phyloP scores from a whole-genome alignment of 1,140 invertebrate species.

The Choristoneura fumiferana region DNA sequence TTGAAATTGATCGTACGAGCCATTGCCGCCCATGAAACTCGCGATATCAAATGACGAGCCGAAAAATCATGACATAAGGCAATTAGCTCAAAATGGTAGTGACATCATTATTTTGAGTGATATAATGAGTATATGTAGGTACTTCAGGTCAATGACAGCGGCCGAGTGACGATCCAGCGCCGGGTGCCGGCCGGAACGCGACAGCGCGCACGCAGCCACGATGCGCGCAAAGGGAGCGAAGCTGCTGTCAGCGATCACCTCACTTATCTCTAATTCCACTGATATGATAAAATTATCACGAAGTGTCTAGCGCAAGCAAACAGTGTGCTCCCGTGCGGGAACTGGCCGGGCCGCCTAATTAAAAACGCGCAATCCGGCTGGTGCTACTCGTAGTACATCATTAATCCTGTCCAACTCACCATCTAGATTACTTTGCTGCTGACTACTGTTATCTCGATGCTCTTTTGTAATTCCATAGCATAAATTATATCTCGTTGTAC shows the following conservation, averaged over 20 bases:
- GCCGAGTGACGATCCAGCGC: too few relatives aligned
- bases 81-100: slow-evolving; percentile 43
- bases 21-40: slow-evolving; percentile 32
- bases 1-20: slow-evolving; percentile 25
- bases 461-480: slow-evolving; percentile 34
- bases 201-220: not conserved
- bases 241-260: slow-evolving; percentile 22
- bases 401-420: slow-evolving; percentile 38
- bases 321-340: not conserved
- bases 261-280: slow-evolving; percentile 33
- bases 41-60: slow-evolving; percentile 36
- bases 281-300: slow-evolving; percentile 30
- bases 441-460: slow-evolving; percentile 35
- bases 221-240: not conserved
- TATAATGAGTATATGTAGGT: too few relatives aligned
- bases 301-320: slow-evolving; percentile 14
- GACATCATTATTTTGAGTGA: slow-evolving; percentile 56
- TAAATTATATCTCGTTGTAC: slow-evolving; percentile 5
- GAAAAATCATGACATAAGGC: slow-evolving; percentile 56
- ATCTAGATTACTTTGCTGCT: slow-evolving; percentile 28
- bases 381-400: slow-evolving; percentile 25
- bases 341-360: slow-evolving; percentile 6
- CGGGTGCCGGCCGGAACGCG: not conserved
- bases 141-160: too few relatives aligned
- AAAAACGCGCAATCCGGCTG: not conserved